Conservation (phyloP, 2,888 invertebrate species). For the Arenicola marina region DNA sequence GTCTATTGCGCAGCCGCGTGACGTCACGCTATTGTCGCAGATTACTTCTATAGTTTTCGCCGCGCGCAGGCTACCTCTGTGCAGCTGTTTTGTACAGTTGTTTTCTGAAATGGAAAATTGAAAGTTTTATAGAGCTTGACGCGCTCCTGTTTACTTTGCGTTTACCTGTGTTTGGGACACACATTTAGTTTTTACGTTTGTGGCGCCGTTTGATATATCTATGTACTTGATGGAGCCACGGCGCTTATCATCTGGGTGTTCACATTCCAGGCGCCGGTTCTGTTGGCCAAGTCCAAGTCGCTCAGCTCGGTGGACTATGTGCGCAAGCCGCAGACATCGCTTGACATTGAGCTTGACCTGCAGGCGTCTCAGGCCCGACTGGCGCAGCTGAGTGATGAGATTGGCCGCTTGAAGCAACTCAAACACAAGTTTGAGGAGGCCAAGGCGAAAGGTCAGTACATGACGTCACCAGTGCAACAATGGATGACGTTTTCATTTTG, state of each 20-base stretch:
- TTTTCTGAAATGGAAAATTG: too few relatives aligned
- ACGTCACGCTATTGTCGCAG: too few relatives aligned
- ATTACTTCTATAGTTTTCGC: too few relatives aligned
- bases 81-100: too few relatives aligned
- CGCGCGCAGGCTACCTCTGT: too few relatives aligned
- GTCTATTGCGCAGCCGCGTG: not conserved
- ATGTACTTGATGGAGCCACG: too few relatives aligned
- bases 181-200: too few relatives aligned
- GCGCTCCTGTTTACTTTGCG: too few relatives aligned
- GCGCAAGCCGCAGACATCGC: constrained; percentile 73
- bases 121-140: not conserved
- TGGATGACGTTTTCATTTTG: not conserved
- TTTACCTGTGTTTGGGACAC: too few relatives aligned
- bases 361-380: constrained; percentile 88
- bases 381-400: constrained; percentile 81
- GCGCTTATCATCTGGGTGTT: too few relatives aligned
- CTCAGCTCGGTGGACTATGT: not conserved
- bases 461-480: too few relatives aligned
- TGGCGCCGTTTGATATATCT: too few relatives aligned
- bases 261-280: not conserved
- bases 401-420: constrained; percentile 78
- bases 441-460: constrained; percentile 63
- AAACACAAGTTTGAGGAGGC: constrained; percentile 81
- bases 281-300: not conserved
- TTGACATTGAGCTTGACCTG: constrained; percentile 89